Evolutionary conservation across 2,888 invertebrate species (phyloP).

Genomic region (Endomychus coccineus): DNA sequence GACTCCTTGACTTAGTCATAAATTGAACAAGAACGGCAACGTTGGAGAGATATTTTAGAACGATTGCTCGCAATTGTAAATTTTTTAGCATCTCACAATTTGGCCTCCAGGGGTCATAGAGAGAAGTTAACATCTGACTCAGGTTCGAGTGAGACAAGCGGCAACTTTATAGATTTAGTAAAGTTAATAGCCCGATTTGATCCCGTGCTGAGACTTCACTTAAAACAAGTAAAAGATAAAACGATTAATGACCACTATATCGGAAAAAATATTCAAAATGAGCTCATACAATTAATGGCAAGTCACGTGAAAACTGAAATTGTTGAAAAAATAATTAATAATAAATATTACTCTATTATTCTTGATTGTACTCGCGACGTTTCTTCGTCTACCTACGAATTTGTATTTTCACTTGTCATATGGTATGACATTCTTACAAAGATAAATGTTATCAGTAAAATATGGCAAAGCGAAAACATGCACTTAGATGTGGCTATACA

Average conservation of each 20-base stretch:
- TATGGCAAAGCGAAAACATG: too few relatives aligned
- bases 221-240: slow-evolving; percentile 7
- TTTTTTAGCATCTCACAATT: slow-evolving; percentile 8
- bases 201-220: slow-evolving; percentile 9
- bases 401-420: too few relatives aligned
- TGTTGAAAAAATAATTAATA: slow-evolving; percentile 10
- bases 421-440: too few relatives aligned
- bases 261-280: slow-evolving; percentile 12
- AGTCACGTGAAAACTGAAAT: slow-evolving; percentile 12
- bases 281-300: slow-evolving; percentile 14
- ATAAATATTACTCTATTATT: slow-evolving; percentile 14
- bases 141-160: slow-evolving; percentile 9
- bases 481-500: too few relatives aligned
- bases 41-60: slow-evolving; percentile 10
- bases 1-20: slow-evolving; percentile 4
- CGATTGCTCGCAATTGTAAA: slow-evolving; percentile 9
- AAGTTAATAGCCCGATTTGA: slow-evolving; percentile 8
- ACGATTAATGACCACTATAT: slow-evolving; percentile 9
- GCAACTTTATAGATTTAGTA: slow-evolving; percentile 8
- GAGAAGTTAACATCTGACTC: slow-evolving; percentile 9
- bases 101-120: slow-evolving; percentile 8
- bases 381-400: too few relatives aligned
- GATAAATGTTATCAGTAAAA: too few relatives aligned
- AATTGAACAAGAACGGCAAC: slow-evolving; percentile 9
- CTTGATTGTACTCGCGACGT: slow-evolving; percentile 14